Base-by-base conservation (phyloP, 2,797 vertebrate species). In the Crocidura indochinensis region DNA sequence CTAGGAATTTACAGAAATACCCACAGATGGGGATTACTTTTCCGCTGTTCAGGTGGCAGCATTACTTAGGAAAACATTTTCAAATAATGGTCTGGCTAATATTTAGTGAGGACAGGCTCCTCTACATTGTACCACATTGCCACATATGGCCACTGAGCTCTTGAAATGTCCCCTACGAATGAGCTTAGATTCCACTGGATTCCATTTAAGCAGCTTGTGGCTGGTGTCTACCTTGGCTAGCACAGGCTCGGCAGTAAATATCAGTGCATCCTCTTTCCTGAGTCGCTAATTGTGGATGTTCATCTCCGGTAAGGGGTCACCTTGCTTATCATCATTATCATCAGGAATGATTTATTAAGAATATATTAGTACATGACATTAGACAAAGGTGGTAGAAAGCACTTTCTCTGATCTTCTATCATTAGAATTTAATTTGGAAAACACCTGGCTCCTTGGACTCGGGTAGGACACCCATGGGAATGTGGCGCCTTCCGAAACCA, bases 321-420 rank as follows among this genome's bases (percentile, higher is more conserved):
- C 85, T 93, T 69, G 56, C 86, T 78, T 62, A 73, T 29, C 83
- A 56, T 29, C 78, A 64, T 75, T 62, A 26, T 53, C 84, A 65
- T 82, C 46, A 64, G 29, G 73, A 69, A 72, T 87, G 74, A 92
- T 90, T 94, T 76, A 93, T 92, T 78, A 79, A 86, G 90, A 81
- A 49, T 51, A 29, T 68, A 79, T 79, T 17, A 68, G 80, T 24
- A 56, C 51, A 22, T 19, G 68, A 47, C 65, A 29, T 81, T n/a
- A 67, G 9, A 53, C 73, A 53, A 64, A 88, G 49, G 85, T 60
- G 47, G 60, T 1, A 5, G 69, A 19, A 69, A 69, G 76, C 31
- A 24, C 60, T 20, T 46, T 49, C 64, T 81, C 74, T 29, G 79
- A 71, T 69, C 79, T 85, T 73, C 69, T 10, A 26, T 64, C 62